Evolutionary conservation across 2,113 vertebrate species (phyloP).

Genomic region (Aegypius monachus): DNA sequence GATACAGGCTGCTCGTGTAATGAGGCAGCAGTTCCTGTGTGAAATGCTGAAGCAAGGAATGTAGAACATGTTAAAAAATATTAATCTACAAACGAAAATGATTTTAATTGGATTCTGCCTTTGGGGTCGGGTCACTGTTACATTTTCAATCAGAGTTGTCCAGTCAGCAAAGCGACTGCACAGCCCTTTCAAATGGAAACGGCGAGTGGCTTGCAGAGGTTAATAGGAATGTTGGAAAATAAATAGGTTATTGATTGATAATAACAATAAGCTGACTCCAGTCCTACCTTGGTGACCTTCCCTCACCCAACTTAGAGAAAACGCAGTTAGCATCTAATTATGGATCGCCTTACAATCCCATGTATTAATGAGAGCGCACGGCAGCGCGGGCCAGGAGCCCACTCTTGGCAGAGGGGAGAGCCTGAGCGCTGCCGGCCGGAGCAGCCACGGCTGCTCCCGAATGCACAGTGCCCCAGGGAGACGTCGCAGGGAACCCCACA

Average conservation of each 20-base stretch:
- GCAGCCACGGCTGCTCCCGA: fast-evolving
- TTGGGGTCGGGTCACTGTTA: slow-evolving; percentile 61
- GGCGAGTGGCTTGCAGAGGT: slow-evolving; percentile 73
- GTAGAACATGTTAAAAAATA: slow-evolving; percentile 72
- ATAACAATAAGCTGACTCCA: slow-evolving; percentile 77
- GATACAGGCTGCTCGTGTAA: background rate
- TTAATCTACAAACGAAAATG: slow-evolving; percentile 74
- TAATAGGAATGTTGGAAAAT: slow-evolving; percentile 81
- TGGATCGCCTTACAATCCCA: slow-evolving; percentile 16
- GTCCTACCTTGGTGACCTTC: slow-evolving; percentile 71
- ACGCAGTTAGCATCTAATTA: slow-evolving; percentile 79
- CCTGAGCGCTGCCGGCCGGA: fast-evolving
- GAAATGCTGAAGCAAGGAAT: slow-evolving; percentile 64
- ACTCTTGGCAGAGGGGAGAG: background rate
- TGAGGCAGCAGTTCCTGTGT: slow-evolving; percentile 20
- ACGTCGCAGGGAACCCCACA: fast-evolving
- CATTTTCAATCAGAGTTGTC: slow-evolving; percentile 75
- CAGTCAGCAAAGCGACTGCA: slow-evolving; percentile 72
- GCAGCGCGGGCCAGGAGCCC: background rate
- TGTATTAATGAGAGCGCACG: slow-evolving; percentile 56
- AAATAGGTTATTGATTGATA: slow-evolving; percentile 85
- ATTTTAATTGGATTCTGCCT: slow-evolving; percentile 78
- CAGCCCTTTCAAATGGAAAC: slow-evolving; percentile 72
- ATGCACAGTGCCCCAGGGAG: too few relatives aligned
- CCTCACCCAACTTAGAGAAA: slow-evolving; percentile 68